Percentiles rank a stretch among this genome's conserved stretches.
These are phyloP conservation scores for Prosopocoilus inquinatus DNA, from an alignment of 2,888 invertebrate species.

Conservation along the genomic window DNA sequence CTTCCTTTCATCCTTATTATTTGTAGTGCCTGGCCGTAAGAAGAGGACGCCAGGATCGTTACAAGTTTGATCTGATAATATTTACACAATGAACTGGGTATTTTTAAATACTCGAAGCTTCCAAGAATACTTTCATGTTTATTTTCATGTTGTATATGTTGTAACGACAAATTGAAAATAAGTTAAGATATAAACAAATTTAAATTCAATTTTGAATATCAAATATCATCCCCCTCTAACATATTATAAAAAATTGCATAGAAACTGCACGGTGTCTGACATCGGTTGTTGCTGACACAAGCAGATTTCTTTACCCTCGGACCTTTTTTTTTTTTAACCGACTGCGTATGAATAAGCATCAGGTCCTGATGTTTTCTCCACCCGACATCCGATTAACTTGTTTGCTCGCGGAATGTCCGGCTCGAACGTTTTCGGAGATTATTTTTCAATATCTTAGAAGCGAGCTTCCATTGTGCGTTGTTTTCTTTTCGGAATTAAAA, in stretches of 20 bases:
- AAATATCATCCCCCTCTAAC: no score
- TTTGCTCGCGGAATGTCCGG: slow-evolving; percentile 42
- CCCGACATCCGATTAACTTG: slow-evolving; percentile 46
- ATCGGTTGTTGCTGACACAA: slow-evolving; percentile 42
- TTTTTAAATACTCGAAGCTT: background rate
- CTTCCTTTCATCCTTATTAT: slow-evolving; percentile 21
- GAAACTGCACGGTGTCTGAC: no score
- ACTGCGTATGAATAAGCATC: slow-evolving; percentile 37
- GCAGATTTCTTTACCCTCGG: slow-evolving; percentile 35
- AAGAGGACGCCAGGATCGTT: slow-evolving; percentile 19
- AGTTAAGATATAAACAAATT: no score
- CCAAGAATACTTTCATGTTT: no score
- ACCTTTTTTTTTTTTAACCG: slow-evolving; percentile 20
- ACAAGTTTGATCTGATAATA: slow-evolving; percentile 32
- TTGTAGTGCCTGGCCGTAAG: slow-evolving; percentile 20
- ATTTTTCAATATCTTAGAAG: slow-evolving; percentile 7
- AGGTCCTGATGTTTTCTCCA: slow-evolving; percentile 45
- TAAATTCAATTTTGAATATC: no score
- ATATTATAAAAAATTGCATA: no score
- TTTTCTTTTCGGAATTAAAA: no score
- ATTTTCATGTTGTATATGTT: no score
- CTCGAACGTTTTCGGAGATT: slow-evolving; percentile 31
- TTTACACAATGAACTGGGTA: slow-evolving; percentile 24
- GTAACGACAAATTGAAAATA: no score
- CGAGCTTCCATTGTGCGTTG: no score